These are phyloP conservation scores for Drosophila diplacantha DNA, from an alignment of 2,888 invertebrate genomes.

Conservation along the genomic window DNA sequence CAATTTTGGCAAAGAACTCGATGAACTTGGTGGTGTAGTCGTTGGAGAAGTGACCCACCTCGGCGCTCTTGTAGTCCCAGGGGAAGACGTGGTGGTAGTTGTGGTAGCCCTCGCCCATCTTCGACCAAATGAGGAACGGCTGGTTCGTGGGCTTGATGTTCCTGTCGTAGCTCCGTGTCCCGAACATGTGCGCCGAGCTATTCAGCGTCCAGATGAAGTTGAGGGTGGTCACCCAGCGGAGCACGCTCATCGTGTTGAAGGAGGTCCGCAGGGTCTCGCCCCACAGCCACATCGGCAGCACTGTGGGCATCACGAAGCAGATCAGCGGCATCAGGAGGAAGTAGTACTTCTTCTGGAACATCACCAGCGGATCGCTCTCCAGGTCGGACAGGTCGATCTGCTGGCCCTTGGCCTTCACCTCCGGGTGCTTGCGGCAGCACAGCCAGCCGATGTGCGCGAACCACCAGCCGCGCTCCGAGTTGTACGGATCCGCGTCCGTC, in stretches of 20 bases:
- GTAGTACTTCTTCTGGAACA: slow-evolving; percentile 93
- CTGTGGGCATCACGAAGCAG: slow-evolving; percentile 89
- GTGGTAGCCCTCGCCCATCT: slow-evolving; percentile 87
- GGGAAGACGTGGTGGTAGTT: slow-evolving; percentile 91
- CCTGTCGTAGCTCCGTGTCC: slow-evolving; percentile 86
- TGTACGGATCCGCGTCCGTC: slow-evolving; percentile 95
- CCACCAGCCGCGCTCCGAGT: slow-evolving; percentile 94
- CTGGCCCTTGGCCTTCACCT: slow-evolving; percentile 90
- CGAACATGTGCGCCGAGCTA: slow-evolving; percentile 91
- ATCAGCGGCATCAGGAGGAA: slow-evolving; percentile 84
- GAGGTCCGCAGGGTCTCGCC: slow-evolving; percentile 84
- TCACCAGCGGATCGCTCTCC: slow-evolving; percentile 87
- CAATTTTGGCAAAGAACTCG: slow-evolving; percentile 88
- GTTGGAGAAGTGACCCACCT: slow-evolving; percentile 84
- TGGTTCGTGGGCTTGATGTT: slow-evolving; percentile 84
- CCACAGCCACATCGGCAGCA: slow-evolving; percentile 87
- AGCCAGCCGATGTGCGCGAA: slow-evolving; percentile 98
- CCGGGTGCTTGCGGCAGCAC: slow-evolving; percentile 84
- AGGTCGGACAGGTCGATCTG: slow-evolving; percentile 91
- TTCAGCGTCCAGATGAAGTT: slow-evolving; percentile 95
- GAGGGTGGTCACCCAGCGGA: slow-evolving; percentile 87
- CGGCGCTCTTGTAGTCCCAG: slow-evolving; percentile 91
- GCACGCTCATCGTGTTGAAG: slow-evolving; percentile 84
- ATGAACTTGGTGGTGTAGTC: slow-evolving; percentile 88
- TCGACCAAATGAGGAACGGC: slow-evolving; percentile 80